These are phyloP conservation scores for Hormaphis cornu DNA, from an alignment of 1,140 invertebrate species.

Conservation along the genomic window DNA sequence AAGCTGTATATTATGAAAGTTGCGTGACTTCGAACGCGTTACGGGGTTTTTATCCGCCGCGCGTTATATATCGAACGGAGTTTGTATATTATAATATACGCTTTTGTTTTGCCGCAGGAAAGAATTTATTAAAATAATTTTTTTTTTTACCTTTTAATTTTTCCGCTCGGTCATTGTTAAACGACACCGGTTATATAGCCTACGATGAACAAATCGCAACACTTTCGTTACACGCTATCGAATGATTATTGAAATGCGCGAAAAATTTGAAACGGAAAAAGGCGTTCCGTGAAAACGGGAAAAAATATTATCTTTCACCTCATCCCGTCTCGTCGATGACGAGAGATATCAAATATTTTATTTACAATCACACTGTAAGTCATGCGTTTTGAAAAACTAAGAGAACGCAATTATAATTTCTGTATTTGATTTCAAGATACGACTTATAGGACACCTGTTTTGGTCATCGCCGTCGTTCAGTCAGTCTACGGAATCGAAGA, in stretches of 20 bases:
- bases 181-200: background rate
- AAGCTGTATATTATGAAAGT: slow-evolving; percentile 3
- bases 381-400: too few species aligned
- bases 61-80: background rate
- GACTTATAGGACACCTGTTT: too few species aligned
- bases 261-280: background rate
- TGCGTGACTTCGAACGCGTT: background rate
- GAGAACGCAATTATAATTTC: too few species aligned
- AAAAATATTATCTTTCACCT: too few species aligned
- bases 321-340: too few species aligned
- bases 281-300: too few species aligned
- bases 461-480: too few species aligned
- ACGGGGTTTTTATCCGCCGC: slow-evolving; percentile 6
- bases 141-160: background rate
- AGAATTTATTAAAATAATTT: slow-evolving; percentile 24
- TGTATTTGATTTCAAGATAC: too few species aligned
- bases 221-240: background rate
- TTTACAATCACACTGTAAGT: too few species aligned
- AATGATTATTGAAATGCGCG: background rate
- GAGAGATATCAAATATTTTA: too few species aligned
- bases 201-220: background rate
- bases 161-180: background rate
- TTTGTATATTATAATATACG: background rate
- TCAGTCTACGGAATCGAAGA: too few species aligned
- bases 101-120: background rate